Evolutionary conservation across 2,113 vertebrate genomes (phyloP).

Genomic region (Heloderma charlesbogerti): DNA sequence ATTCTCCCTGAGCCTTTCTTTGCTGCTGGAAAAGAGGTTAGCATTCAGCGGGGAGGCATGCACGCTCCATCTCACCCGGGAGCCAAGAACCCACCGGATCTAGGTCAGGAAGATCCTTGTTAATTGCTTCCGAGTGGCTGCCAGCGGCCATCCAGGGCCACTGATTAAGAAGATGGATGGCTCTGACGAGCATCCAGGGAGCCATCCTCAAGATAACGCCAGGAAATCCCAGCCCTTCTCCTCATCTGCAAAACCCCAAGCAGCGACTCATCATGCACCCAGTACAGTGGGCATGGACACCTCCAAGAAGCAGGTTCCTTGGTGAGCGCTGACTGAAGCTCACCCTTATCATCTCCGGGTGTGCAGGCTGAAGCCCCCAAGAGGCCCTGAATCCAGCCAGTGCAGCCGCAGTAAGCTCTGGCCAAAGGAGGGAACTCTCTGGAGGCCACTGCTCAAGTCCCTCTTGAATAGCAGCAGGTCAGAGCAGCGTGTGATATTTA

Average conservation of each 20-base stretch:
- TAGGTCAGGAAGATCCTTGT: conserved; percentile 1
- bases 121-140: not conserved
- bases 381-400: too few relatives aligned
- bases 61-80: not conserved
- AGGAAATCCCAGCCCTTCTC: not conserved
- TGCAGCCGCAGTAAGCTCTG: not conserved
- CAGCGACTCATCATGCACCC: too few relatives aligned
- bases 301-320: not conserved
- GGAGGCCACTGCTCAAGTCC: not conserved
- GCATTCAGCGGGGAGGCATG: not conserved
- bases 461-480: not conserved
- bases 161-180: not conserved
- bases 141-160: not conserved
- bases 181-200: not conserved
- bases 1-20: not conserved
- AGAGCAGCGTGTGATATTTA: too few relatives aligned
- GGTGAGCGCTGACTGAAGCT: not conserved
- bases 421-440: not conserved
- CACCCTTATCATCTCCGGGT: not conserved
- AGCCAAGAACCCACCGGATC: not conserved
- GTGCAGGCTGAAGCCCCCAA: not conserved
- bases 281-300: not conserved
- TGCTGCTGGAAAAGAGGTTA: not conserved
- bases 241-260: too few relatives aligned
- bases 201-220: not conserved